Conservation (phyloP, 2,888 invertebrate species). For the Oscheius myriophilus region DNA sequence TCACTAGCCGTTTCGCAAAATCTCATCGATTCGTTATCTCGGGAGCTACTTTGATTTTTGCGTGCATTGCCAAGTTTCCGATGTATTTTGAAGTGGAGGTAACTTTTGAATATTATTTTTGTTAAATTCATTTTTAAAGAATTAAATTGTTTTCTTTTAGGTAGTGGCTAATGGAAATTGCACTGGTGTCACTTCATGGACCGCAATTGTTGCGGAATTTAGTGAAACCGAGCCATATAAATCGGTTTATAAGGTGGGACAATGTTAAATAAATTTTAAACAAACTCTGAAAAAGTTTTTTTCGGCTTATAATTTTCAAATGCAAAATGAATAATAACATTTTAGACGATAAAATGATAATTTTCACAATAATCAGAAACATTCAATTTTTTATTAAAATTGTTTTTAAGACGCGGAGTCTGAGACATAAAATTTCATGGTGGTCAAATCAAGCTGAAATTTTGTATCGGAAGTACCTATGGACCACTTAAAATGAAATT, state of each 20-base stretch:
- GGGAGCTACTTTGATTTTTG: slow-evolving; percentile 50
- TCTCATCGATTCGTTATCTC: slow-evolving; percentile 52
- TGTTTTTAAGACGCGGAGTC: too few relatives aligned
- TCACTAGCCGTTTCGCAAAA: slow-evolving; percentile 55
- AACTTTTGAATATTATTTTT: background rate
- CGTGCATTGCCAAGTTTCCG: slow-evolving; percentile 61
- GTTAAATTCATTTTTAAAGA: background rate
- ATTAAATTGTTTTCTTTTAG: slow-evolving; percentile 34
- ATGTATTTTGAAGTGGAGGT: slow-evolving; percentile 66
- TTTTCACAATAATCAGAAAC: background rate
- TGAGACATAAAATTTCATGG: too few relatives aligned
- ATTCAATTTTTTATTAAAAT: background rate
- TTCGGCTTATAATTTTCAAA: too few relatives aligned
- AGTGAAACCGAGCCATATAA: slow-evolving; percentile 63
- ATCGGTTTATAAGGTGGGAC: slow-evolving; percentile 54
- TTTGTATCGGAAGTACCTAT: too few relatives aligned
- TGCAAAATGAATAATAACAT: background rate
- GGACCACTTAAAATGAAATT: too few relatives aligned
- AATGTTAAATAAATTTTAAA: background rate
- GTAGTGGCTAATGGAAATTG: slow-evolving; percentile 62
- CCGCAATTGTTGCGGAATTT: slow-evolving; percentile 53
- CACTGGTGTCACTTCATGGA: slow-evolving; percentile 62
- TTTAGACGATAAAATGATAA: background rate
- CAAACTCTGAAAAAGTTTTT: too few relatives aligned
- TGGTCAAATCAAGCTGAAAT: too few relatives aligned